phyloP scores from a whole-genome alignment of 2,888 invertebrate species.

The Notodonta ziczac region DNA sequence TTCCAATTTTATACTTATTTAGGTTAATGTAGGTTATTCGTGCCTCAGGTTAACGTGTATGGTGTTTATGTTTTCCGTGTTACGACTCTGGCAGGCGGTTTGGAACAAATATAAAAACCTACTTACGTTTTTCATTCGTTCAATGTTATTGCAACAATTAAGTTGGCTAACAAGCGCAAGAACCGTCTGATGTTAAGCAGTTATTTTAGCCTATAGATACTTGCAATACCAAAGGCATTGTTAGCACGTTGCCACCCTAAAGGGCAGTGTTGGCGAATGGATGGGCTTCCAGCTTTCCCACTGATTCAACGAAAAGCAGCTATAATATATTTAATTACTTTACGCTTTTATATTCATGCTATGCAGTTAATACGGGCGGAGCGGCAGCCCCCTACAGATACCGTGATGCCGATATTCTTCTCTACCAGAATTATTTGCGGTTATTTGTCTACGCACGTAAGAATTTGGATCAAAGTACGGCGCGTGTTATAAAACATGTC shows the following conservation, averaged over 20 bases:
- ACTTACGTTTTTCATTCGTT: background rate
- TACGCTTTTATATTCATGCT: constrained; percentile 32
- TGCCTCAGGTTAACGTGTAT: background rate
- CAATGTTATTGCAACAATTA: constrained; percentile 4
- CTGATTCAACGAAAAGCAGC: no score
- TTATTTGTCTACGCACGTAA: constrained; percentile 15
- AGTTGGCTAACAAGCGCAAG: no score
- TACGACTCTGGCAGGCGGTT: background rate
- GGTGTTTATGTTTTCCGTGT: constrained; percentile 3
- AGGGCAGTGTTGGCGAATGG: no score
- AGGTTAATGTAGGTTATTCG: constrained; percentile 15
- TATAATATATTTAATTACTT: no score
- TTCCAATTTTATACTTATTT: constrained; percentile 10
- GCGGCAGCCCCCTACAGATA: constrained; percentile 40
- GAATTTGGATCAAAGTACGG: constrained; percentile 2
- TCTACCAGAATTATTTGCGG: constrained; percentile 34
- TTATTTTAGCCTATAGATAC: no score
- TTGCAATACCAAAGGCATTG: no score
- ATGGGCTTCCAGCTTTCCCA: no score
- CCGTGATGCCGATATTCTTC: constrained; percentile 41
- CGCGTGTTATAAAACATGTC: constrained; percentile 13
- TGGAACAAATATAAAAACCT: background rate
- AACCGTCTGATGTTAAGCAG: no score
- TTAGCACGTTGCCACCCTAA: no score
- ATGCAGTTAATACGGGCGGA: constrained; percentile 46